Conservation (phyloP, 2,113 vertebrate species). For the Anarhynchus alexandrinus region DNA sequence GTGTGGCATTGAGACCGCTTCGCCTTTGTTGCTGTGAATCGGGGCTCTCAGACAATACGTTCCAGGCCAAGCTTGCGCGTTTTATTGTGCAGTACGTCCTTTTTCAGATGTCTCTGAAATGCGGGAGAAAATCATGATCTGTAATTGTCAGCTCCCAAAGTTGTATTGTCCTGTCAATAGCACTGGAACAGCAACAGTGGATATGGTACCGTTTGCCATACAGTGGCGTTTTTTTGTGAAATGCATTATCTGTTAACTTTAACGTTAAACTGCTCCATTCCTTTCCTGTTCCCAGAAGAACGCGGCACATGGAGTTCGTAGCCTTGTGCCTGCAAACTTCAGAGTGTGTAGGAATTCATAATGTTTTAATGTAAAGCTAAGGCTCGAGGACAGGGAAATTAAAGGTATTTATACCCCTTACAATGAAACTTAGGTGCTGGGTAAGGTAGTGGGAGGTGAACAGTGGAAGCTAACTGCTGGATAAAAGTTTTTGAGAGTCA, state of each 20-base stretch:
- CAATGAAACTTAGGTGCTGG: background rate
- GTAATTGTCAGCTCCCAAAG: background rate
- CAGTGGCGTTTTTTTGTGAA: background rate
- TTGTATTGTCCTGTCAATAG: background rate
- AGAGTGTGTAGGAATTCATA: background rate
- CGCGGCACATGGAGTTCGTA: background rate
- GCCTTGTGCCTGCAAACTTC: background rate
- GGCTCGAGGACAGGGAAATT: background rate
- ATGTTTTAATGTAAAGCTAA: background rate
- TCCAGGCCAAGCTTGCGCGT: background rate
- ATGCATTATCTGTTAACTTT: background rate
- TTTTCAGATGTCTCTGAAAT: constrained; percentile 16
- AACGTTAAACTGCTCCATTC: background rate
- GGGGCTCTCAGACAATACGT: constrained; percentile 5
- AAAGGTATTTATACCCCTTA: background rate
- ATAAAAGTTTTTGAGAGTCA: background rate
- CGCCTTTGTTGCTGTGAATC: constrained; percentile 16
- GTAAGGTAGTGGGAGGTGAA: background rate
- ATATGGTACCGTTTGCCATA: background rate
- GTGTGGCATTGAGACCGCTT: constrained; percentile 46
- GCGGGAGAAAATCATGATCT: background rate
- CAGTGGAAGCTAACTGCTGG: background rate
- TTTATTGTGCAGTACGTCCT: background rate
- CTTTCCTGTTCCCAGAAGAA: background rate
- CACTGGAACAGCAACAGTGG: background rate